Conservation (phyloP, 2,888 invertebrate species). For the Ctenicera cuprea region DNA sequence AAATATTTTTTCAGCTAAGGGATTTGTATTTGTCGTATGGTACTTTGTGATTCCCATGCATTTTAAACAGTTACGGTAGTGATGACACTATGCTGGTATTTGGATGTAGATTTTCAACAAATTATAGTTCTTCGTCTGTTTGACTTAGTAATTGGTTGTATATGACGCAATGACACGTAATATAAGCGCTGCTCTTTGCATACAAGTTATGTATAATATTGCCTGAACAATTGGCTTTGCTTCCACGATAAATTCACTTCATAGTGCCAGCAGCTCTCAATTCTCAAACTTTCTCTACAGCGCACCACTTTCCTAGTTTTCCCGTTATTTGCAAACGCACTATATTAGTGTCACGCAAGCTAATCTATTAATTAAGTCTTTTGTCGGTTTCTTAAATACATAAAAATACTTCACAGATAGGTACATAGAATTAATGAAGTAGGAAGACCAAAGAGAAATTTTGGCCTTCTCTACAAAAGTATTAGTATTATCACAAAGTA, state of each 20-base stretch:
- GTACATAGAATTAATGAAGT: not conserved
- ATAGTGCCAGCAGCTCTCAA: constrained; percentile 29
- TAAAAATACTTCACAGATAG: not conserved
- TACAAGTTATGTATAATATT: not conserved
- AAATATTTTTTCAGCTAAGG: too few relatives aligned
- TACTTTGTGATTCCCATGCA: too few relatives aligned
- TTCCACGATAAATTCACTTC: constrained; percentile 7
- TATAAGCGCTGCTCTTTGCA: not conserved
- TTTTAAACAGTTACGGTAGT: too few relatives aligned
- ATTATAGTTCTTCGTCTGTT: not conserved
- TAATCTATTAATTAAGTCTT: constrained; percentile 6
- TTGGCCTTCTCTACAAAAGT: too few relatives aligned
- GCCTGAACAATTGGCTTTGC: not conserved
- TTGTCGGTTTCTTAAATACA: not conserved
- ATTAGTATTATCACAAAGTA: too few relatives aligned
- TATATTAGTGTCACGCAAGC: constrained; percentile 29
- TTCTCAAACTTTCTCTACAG: constrained; percentile 40
- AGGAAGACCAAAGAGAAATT: too few relatives aligned
- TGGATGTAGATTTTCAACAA: too few relatives aligned
- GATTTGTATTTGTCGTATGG: too few relatives aligned
- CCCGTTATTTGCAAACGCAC: constrained; percentile 33
- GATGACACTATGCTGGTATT: too few relatives aligned
- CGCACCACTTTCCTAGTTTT: constrained; percentile 45
- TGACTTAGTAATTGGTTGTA: not conserved
- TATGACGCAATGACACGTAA: constrained; percentile 12